Percentiles rank a stretch among this genome's conserved stretches.
Conservation (phyloP, 1,140 invertebrate genomes). For the Dreissena polymorpha region DNA sequence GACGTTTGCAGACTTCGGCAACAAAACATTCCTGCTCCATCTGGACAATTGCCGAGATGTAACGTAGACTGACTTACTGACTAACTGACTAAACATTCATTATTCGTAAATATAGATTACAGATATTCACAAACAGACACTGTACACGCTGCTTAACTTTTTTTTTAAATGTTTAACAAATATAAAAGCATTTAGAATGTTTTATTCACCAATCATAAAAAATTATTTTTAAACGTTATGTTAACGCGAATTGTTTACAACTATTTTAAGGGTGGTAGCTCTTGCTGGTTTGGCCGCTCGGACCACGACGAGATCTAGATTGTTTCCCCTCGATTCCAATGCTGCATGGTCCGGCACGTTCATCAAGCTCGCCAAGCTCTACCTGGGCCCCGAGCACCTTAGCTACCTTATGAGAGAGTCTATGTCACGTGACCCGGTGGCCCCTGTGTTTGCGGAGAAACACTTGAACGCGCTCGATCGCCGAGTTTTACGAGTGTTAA, state of each 20-base stretch:
- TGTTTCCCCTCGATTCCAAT: conserved; percentile 94
- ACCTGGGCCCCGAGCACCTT: conserved; percentile 89
- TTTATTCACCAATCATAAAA: no score
- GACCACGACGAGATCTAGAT: conserved; percentile 96
- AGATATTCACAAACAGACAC: no score
- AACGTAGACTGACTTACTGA: no score
- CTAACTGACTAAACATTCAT: no score
- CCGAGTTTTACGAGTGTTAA: conserved; percentile 82
- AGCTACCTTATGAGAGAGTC: conserved; percentile 89
- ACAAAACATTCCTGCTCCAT: conserved; percentile 95
- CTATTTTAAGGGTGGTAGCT: no score
- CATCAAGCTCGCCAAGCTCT: conserved; percentile 87
- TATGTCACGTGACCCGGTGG: conserved; percentile 89
- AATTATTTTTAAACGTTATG: no score
- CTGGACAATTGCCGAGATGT: conserved; percentile 93
- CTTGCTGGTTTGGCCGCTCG: conserved; percentile 89
- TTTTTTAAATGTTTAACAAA: no score
- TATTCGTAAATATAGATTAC: no score
- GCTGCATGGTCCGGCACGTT: conserved; percentile 92
- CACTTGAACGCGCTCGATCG: conserved; percentile 94
- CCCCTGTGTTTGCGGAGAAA: conserved; percentile 93
- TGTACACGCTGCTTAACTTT: no score
- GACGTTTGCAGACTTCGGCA: conserved; percentile 93
- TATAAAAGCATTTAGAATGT: no score
- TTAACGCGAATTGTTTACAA: no score